These are phyloP conservation scores for Napeogenes sylphis DNA, from an alignment of 2,888 invertebrate species.

Conservation along the genomic window DNA sequence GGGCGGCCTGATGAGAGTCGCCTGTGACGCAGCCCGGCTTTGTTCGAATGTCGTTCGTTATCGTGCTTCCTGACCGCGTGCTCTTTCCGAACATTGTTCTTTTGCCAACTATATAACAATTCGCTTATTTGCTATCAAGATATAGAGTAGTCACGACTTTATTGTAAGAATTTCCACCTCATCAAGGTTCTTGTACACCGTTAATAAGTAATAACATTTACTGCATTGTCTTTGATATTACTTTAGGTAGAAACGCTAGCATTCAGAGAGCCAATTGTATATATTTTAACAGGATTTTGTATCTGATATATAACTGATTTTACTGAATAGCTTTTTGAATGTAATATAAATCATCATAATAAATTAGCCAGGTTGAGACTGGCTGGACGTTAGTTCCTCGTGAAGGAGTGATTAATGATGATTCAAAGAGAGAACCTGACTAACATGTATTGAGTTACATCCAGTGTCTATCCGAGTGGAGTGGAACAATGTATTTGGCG, in stretches of 20 bases:
- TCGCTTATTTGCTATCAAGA: conserved; percentile 41
- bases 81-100: conserved; percentile 47
- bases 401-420: conserved; percentile 25
- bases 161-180: conserved; percentile 36
- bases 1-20: conserved; percentile 59
- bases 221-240: conserved; percentile 4
- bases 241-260: not conserved
- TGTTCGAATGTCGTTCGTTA: conserved; percentile 27
- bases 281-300: conserved; percentile 1
- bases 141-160: conserved; percentile 53
- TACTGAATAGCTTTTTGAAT: conserved; percentile 2
- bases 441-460: conserved; percentile 13
- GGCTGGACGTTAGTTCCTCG: conserved; percentile 17
- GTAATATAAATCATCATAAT: conserved; percentile 23
- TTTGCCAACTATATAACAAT: conserved; percentile 48
- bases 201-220: conserved; percentile 17
- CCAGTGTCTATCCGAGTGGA: conserved; percentile 2
- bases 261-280: not conserved
- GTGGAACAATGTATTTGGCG: not conserved
- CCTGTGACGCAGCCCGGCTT: conserved; percentile 37
- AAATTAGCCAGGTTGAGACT: conserved; percentile 21
- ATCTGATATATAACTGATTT: conserved; percentile 3
- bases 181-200: conserved; percentile 43
- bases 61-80: conserved; percentile 32
- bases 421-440: conserved; percentile 14